phyloP scores from a whole-genome alignment of 2,888 invertebrate species.

The Rhamphomyia laevipes region DNA sequence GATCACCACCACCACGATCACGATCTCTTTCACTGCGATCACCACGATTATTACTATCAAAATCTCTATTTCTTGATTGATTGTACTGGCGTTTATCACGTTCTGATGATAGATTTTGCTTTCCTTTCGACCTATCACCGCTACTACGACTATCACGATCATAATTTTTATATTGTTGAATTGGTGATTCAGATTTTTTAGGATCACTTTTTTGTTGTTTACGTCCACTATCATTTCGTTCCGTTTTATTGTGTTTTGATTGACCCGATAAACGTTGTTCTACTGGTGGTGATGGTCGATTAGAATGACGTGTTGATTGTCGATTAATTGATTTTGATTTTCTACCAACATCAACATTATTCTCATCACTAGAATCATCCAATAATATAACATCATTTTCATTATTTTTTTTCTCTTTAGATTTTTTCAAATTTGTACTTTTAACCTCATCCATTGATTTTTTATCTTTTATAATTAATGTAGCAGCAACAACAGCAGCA shows the following conservation, averaged over 20 bases:
- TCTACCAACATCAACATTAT: slow-evolving; percentile 25
- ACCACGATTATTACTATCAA: slow-evolving; percentile 9
- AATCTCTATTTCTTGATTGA: slow-evolving; percentile 14
- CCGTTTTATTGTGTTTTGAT: too few species aligned
- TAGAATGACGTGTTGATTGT: neutral
- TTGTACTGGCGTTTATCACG: slow-evolving; percentile 13
- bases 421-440: slow-evolving; percentile 36
- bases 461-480: slow-evolving; percentile 12
- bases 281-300: neutral
- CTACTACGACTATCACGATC: slow-evolving; percentile 1
- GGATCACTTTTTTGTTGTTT: too few species aligned
- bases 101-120: slow-evolving; percentile 8
- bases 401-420: slow-evolving; percentile 32
- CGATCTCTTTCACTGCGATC: slow-evolving; percentile 9
- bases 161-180: too few species aligned
- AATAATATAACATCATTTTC: slow-evolving; percentile 49
- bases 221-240: slow-evolving; percentile 5
- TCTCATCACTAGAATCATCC: slow-evolving; percentile 53
- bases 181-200: too few species aligned
- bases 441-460: slow-evolving; percentile 15
- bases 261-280: too few species aligned
- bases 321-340: neutral
- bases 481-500: slow-evolving; percentile 8
- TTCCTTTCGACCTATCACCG: slow-evolving; percentile 7
- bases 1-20: slow-evolving; percentile 16